Base-by-base conservation (phyloP, 2,113 vertebrate species). In the Engraulis encrasicolus region DNA sequence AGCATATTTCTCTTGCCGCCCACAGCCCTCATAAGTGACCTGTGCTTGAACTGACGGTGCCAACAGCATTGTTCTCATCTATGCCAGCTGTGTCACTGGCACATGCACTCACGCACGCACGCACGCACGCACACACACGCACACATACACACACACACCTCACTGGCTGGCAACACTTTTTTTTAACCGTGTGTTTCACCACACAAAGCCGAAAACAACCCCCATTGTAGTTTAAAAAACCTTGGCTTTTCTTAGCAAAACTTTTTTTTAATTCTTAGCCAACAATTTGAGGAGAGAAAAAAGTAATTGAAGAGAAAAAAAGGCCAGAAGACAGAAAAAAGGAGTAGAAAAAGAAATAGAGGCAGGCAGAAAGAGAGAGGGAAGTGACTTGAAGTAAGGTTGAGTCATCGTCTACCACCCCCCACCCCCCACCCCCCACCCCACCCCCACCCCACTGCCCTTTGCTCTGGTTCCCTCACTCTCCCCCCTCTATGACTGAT, bases 241-340 rank as follows among this genome's bases (percentile, higher is more conserved):
- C n/a, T n/a, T n/a, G n/a, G n/a, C n/a, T n/a, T n/a, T n/a, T n/a
- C n/a, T n/a, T n/a, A n/a, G n/a, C n/a, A n/a, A n/a, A n/a, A n/a
- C n/a, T n/a, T n/a, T n/a, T n/a, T n/a, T n/a, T n/a, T n/a, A n/a
- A n/a, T n/a, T n/a, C n/a, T n/a, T n/a, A n/a, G n/a, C n/a, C n/a
- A n/a, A n/a, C n/a, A n/a, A n/a, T n/a, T n/a, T n/a, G n/a, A n/a
- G n/a, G n/a, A n/a, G n/a, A 45, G 23, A 27, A 74, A 74, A 74
- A 11, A 12, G 66, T 81, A 81, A 81, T 52, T 45, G 40, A 45
- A 45, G 58, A 38, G 37, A 50, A n/a, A 78, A 77, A 6, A 49
- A n/a, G 48, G 61, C 49, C 34, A n/a, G 23, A n/a, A 58, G 19
- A 66, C 7, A 52, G 12, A 15, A 18, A 52, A 18, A 52, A 18